Evolutionary conservation across 1,140 invertebrate genomes (phyloP).

Genomic region (Penaeus japonicus): DNA sequence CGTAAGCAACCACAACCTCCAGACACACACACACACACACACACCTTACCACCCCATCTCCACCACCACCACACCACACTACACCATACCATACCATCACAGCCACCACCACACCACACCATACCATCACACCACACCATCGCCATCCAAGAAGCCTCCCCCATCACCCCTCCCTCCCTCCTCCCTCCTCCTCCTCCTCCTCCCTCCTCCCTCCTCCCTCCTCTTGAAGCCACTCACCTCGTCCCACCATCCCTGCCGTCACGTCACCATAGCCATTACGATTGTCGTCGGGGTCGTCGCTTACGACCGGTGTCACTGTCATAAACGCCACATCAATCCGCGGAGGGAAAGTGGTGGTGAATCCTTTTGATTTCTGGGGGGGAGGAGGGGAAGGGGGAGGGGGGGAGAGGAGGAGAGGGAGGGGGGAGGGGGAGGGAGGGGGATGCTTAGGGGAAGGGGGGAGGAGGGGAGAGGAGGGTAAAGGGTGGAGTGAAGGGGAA

Average conservation of each 20-base stretch:
- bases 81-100: no score
- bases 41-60: neutral
- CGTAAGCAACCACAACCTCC: no score
- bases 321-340: no score
- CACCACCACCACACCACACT: neutral
- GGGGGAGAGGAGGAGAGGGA: neutral
- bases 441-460: neutral
- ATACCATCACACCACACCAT: neutral
- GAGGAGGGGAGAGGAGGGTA: neutral
- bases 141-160: no score
- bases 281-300: neutral
- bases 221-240: neutral
- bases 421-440: neutral
- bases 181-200: neutral
- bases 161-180: neutral
- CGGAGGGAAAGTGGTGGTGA: neutral
- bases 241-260: neutral
- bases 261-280: neutral
- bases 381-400: neutral
- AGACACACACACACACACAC: neutral
- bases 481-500: neutral
- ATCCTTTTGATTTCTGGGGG: neutral
- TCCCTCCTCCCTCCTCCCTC: neutral
- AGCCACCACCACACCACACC: neutral
- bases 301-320: no score